Evolutionary conservation across 2,888 invertebrate species (phyloP), one percentile per base, ranked within the genome.

Genomic region (Caenorhabditis sinica): DNA sequence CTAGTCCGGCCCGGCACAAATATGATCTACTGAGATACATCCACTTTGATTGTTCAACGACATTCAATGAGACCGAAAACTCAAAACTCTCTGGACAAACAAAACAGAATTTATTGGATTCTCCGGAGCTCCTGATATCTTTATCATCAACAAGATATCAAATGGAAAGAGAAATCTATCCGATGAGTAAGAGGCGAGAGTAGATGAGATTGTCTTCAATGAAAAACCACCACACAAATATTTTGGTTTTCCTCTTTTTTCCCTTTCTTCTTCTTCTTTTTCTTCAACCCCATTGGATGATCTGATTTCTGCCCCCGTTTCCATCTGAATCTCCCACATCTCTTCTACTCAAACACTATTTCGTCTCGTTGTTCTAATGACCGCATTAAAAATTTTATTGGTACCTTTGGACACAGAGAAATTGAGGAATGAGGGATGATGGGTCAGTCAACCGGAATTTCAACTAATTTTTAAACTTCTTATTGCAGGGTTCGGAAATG

Each of bases 361-460:
- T 69, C 56, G 11, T 49, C 33, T 49, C 49, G 53, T 61, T 72
- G 43, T 53, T 63, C 66, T 56, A 68, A 76, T 65, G 68, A 58
- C 58, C 76, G 65, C 76, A 49, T 76, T 76, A 76, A 66, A 66
- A 43, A 30, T 45, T 75, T 66, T 75, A 53, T 53, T 65, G 66
- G 63, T 49, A 74, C 61, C 28, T 49, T 45, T 23, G 51, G 66
- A 49, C 15, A 49, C 9, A 43, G 6, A 51, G 51, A 25, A 65
- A 45, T 43, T 25, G 28, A 66, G 30, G 15, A 68, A 51, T 30
- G 40, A 53, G 51, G 30, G 8, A 49, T 17, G 51, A 53, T 13
- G 53, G 63, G 75, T 56, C 66, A 66, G 65, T 66, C 66, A 76
- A 76, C 75, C 68, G 75, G 68, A 76, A 69, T 68, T 53, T 53